Conservation (phyloP, 2,113 vertebrate species). For the Illadopsis cleaveri region DNA sequence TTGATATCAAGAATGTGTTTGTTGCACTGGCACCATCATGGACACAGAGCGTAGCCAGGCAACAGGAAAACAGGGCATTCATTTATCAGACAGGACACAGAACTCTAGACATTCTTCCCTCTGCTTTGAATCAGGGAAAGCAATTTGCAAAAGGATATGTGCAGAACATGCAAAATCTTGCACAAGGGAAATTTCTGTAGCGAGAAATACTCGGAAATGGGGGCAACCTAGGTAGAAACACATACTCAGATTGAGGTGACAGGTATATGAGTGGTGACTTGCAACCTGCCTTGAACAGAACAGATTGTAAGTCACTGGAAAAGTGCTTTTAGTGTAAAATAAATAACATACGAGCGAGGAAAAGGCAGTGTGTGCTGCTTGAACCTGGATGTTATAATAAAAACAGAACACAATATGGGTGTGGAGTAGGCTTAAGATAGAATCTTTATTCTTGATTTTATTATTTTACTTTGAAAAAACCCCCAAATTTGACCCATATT, state of each 20-base stretch:
- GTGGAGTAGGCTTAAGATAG: background rate
- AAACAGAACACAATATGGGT: background rate
- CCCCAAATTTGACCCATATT: background rate
- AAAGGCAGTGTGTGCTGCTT: background rate
- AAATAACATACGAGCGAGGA: background rate
- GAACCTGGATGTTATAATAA: background rate
- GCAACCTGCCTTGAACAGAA: background rate
- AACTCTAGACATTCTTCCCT: background rate
- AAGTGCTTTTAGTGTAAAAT: background rate
- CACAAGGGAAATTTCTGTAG: background rate
- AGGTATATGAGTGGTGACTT: background rate
- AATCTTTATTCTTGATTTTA: background rate
- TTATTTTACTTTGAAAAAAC: background rate
- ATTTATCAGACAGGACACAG: background rate
- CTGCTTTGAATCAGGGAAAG: background rate
- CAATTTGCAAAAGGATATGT: background rate
- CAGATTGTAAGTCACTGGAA: background rate
- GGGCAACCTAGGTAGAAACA: background rate
- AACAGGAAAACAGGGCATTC: background rate
- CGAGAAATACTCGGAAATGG: background rate
- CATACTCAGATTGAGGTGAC: background rate
- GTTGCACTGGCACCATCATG: background rate
- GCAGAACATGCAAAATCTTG: background rate
- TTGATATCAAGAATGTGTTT: background rate
- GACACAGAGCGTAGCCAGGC: background rate